These are phyloP conservation scores for Pelecanoides urinatrix DNA, from an alignment of 2,113 vertebrate genomes.

Conservation along the genomic window DNA sequence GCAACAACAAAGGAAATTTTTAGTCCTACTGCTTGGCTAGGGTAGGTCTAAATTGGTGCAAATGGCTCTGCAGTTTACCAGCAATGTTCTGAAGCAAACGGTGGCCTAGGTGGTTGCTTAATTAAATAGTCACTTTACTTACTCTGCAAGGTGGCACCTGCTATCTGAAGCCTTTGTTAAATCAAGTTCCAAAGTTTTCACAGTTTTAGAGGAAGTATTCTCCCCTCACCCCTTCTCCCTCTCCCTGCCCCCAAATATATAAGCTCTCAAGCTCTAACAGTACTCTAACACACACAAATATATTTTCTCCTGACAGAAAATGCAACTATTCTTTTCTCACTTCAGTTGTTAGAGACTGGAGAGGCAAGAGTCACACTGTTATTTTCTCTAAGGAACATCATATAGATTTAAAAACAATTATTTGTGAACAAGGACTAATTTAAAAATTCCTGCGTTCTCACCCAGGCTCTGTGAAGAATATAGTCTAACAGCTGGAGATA, in stretches of 20 bases:
- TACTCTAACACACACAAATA: background rate
- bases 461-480: background rate
- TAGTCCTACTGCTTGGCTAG: background rate
- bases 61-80: background rate
- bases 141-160: background rate
- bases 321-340: background rate
- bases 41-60: background rate
- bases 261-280: background rate
- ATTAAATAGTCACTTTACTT: background rate
- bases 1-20: background rate
- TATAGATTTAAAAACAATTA: background rate
- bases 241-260: background rate
- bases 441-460: background rate
- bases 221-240: background rate
- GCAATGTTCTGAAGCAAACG: background rate
- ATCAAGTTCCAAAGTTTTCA: background rate
- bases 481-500: background rate
- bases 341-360: background rate
- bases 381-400: background rate
- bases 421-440: background rate
- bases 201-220: background rate
- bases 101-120: background rate
- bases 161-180: background rate
- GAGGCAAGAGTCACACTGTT: background rate
- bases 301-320: background rate